Conservation (phyloP, 2,113 vertebrate genomes). For the Brevimyrus niger region DNA sequence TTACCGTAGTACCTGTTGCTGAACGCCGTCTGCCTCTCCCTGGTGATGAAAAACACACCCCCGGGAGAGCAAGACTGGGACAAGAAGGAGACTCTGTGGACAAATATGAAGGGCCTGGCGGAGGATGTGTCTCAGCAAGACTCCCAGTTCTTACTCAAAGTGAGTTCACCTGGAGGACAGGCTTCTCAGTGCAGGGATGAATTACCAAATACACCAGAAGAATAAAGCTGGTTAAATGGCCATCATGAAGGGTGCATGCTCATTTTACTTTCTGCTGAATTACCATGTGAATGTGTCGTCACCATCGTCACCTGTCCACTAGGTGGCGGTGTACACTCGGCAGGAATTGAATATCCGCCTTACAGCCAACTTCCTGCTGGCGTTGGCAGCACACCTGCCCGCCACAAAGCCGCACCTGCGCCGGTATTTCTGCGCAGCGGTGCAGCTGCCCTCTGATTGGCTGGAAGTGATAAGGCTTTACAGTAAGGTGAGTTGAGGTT, state of each 20-base stretch:
- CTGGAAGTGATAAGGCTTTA: conserved; percentile 71
- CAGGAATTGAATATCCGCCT: conserved; percentile 79
- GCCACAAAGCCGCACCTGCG: conserved; percentile 66
- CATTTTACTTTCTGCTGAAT: not conserved
- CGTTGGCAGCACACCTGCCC: conserved; percentile 62
- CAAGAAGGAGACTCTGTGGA: conserved; percentile 30
- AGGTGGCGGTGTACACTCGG: conserved; percentile 77
- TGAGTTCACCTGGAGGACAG: conserved; percentile 24
- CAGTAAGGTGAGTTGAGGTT: conserved; percentile 44
- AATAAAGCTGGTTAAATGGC: not conserved
- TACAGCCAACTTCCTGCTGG: conserved; percentile 73
- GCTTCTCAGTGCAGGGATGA: not conserved
- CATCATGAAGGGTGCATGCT: not conserved
- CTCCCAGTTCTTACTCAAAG: conserved; percentile 82
- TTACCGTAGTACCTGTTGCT: conserved; percentile 63
- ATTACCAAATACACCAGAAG: not conserved
- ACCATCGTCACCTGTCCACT: not conserved
- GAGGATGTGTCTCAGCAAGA: conserved; percentile 58
- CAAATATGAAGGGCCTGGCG: conserved; percentile 48
- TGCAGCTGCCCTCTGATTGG: conserved; percentile 83
- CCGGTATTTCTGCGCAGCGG: conserved; percentile 68
- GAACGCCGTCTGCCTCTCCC: conserved; percentile 62
- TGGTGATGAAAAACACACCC: conserved; percentile 48
- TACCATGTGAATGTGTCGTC: not conserved
- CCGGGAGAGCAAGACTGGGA: conserved; percentile 49